A percentile compares a stretch with the other conserved stretches of the same genome.
These are phyloP conservation scores for Xenopus borealis DNA, from an alignment of 2,113 vertebrate species.

Conservation along the genomic window DNA sequence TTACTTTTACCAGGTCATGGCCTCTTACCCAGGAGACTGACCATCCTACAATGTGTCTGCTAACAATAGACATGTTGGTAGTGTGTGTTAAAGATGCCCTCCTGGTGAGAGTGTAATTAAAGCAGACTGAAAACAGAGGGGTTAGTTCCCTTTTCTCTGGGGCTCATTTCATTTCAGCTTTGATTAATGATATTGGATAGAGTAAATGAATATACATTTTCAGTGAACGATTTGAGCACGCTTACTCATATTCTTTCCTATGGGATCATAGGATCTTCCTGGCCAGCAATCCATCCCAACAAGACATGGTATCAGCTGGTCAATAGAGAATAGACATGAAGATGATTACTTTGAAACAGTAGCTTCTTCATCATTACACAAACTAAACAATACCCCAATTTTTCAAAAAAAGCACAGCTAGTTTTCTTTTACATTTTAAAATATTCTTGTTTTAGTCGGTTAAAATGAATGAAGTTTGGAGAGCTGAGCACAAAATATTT, in stretches of 20 bases:
- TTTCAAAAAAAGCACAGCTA: neutral
- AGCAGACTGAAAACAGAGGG: conserved; percentile 73
- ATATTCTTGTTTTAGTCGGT: too few relatives aligned
- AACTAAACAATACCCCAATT: neutral
- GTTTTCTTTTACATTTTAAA: too few relatives aligned
- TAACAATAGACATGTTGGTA: conserved; percentile 35
- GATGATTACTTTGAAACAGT: neutral
- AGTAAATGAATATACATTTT: conserved; percentile 63
- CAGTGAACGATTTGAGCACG: conserved; percentile 40
- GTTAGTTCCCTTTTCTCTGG: conserved; percentile 65
- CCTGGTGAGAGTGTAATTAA: conserved; percentile 89
- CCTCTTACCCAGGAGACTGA: conserved; percentile 44
- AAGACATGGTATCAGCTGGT: conserved; percentile 16
- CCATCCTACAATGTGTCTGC: conserved; percentile 3
- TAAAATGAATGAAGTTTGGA: too few relatives aligned
- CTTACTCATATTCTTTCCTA: conserved; percentile 31
- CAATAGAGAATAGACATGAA: neutral
- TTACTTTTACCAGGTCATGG: conserved; percentile 56
- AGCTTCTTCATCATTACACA: neutral
- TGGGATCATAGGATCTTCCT: conserved; percentile 38
- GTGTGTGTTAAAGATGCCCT: conserved; percentile 52
- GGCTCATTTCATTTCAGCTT: conserved; percentile 66
- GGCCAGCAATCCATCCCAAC: neutral
- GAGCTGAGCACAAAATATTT: too few relatives aligned
- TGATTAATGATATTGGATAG: conserved; percentile 71